Conservation (phyloP, 2,797 vertebrate genomes). For the Gallinago stenura region DNA sequence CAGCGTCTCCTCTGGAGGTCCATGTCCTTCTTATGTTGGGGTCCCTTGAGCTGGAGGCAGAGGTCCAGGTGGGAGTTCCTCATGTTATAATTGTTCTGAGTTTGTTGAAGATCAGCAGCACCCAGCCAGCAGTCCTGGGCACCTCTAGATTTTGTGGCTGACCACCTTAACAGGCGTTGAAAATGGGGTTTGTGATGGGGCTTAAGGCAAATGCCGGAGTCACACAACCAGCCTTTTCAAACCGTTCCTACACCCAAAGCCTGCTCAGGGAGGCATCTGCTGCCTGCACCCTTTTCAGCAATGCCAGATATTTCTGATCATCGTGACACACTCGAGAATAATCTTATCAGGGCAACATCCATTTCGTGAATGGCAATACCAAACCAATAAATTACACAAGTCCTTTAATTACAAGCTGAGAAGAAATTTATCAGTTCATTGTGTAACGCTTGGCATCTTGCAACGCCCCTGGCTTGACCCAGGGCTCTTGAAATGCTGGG, state of each 20-base stretch:
- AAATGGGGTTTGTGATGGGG: accelerated
- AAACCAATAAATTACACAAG: neutral
- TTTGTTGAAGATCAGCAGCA: neutral
- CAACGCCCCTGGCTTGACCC: neutral
- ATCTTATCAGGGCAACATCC: neutral
- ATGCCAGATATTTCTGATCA: neutral
- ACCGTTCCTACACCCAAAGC: accelerated
- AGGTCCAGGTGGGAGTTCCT: neutral
- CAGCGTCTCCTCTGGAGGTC: neutral
- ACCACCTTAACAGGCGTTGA: accelerated
- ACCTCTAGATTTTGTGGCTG: neutral
- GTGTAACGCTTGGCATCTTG: accelerated
- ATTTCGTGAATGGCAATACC: neutral
- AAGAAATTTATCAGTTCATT: neutral
- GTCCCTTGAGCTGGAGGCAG: neutral
- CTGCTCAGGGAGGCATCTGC: neutral
- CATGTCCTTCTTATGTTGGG: neutral
- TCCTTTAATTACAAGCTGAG: neutral
- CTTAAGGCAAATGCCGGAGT: neutral
- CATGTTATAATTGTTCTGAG: neutral
- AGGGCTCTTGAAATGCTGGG: neutral
- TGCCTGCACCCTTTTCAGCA: slow-evolving; percentile 19
- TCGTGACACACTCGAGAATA: neutral
- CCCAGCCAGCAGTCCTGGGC: neutral
- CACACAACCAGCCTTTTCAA: accelerated